Percentiles rank a stretch among this genome's conserved stretches.
Conservation (phyloP, 2,888 invertebrate species). For the Plemyria rubiginata region DNA sequence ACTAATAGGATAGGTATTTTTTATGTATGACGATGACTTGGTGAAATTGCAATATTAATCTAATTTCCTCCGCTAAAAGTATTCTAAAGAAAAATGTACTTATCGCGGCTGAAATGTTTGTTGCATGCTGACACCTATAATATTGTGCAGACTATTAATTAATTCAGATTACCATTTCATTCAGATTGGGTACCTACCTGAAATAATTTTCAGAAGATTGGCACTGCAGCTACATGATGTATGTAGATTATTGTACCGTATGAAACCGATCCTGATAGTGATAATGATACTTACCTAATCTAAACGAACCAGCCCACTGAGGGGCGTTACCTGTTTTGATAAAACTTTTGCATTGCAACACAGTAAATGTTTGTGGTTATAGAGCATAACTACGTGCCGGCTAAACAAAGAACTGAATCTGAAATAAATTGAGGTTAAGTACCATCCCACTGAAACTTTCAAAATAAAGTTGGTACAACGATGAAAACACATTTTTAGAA, state of each 20-base stretch:
- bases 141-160: too few species aligned
- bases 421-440: conserved; percentile 35
- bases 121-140: too few species aligned
- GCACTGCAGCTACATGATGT: too few species aligned
- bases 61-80: too few species aligned
- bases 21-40: too few species aligned
- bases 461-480: not conserved
- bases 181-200: too few species aligned
- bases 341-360: conserved; percentile 9
- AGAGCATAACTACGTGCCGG: conserved; percentile 24
- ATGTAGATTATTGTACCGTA: not conserved
- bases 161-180: too few species aligned
- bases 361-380: not conserved
- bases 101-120: too few species aligned
- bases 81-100: too few species aligned
- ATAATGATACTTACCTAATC: conserved; percentile 3
- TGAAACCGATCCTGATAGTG: not conserved
- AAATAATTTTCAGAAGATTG: too few species aligned
- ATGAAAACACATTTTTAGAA: not conserved
- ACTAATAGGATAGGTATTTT: too few species aligned
- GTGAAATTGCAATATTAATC: too few species aligned
- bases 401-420: conserved; percentile 31
- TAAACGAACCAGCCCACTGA: not conserved
- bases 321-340: conserved; percentile 10
- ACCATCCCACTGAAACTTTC: conserved; percentile 14